Evolutionary conservation across 1,140 invertebrate species (phyloP).

Genomic region (Penaeus vannamei): DNA sequence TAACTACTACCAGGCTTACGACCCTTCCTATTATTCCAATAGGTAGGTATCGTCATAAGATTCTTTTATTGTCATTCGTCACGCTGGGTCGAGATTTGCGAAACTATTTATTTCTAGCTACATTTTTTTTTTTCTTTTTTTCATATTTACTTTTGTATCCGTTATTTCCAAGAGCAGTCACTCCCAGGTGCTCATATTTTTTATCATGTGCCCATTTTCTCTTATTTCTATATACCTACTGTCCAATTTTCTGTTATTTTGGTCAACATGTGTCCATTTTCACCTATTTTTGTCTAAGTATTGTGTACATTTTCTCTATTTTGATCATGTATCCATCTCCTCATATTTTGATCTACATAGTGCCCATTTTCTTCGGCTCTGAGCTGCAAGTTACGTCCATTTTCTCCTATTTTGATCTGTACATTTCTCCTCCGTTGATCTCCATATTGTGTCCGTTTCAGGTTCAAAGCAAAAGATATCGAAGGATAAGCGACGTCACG

Average conservation of each 20-base stretch:
- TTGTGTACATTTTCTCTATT: no score
- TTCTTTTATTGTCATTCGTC: no score
- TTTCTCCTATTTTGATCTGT: background rate
- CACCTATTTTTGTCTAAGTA: no score
- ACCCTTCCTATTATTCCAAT: constrained; percentile 39
- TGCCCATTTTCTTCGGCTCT: no score
- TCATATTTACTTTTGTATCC: background rate
- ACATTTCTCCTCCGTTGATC: background rate
- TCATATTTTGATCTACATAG: no score
- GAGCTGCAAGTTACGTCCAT: background rate
- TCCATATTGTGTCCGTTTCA: background rate
- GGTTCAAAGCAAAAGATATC: constrained; percentile 2
- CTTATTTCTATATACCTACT: background rate
- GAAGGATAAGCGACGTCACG: background rate
- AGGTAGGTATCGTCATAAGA: constrained; percentile 4
- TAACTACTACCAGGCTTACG: constrained; percentile 60
- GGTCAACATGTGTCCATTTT: no score
- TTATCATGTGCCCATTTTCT: background rate
- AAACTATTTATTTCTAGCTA: constrained; percentile 26
- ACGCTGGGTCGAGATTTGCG: no score
- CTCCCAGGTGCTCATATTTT: no score
- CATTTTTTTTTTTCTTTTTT: no score
- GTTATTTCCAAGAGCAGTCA: no score
- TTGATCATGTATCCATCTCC: no score
- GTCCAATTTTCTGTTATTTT: no score